phyloP scores from a whole-genome alignment of 2,797 vertebrate species.

The Rhabdomys pumilio region DNA sequence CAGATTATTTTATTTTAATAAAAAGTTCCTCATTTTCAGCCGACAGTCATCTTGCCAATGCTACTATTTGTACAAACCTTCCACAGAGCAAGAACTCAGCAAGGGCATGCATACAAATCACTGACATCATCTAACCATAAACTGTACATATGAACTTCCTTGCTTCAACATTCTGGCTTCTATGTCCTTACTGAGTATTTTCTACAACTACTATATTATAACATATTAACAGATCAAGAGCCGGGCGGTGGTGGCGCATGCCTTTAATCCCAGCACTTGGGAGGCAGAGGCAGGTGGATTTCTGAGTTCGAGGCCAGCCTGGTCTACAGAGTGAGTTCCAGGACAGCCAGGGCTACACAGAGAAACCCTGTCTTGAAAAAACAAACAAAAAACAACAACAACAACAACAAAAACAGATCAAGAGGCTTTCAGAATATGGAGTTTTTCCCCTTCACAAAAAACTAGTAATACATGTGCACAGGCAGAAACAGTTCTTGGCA shows the following conservation, averaged over 20 bases:
- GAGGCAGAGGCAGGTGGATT: too few species aligned
- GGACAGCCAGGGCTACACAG: too few species aligned
- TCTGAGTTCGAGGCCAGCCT: too few species aligned
- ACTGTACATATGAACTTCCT: constrained; percentile 40
- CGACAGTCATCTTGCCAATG: not conserved
- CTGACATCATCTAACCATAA: not conserved
- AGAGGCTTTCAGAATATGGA: constrained; percentile 51
- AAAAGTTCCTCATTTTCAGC: constrained; percentile 13
- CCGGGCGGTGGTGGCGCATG: too few species aligned
- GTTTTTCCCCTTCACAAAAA: not conserved
- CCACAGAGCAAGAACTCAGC: constrained; percentile 8
- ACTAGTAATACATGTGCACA: not conserved
- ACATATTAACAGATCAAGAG: constrained; percentile 53
- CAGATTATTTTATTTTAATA: constrained; percentile 49
- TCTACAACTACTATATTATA: constrained; percentile 32
- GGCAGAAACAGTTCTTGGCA: constrained; percentile 40
- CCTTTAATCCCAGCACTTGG: too few species aligned
- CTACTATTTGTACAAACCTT: constrained; percentile 33
- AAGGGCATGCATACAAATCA: not conserved
- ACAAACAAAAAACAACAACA: too few species aligned
- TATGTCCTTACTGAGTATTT: constrained; percentile 41
- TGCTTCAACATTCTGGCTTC: constrained; percentile 44
- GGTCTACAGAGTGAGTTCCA: too few species aligned
- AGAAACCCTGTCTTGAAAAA: too few species aligned
- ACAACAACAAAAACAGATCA: constrained; percentile 18